Evolutionary conservation across 1,140 invertebrate species (phyloP).

Genomic region (Drosophila mauritiana): DNA sequence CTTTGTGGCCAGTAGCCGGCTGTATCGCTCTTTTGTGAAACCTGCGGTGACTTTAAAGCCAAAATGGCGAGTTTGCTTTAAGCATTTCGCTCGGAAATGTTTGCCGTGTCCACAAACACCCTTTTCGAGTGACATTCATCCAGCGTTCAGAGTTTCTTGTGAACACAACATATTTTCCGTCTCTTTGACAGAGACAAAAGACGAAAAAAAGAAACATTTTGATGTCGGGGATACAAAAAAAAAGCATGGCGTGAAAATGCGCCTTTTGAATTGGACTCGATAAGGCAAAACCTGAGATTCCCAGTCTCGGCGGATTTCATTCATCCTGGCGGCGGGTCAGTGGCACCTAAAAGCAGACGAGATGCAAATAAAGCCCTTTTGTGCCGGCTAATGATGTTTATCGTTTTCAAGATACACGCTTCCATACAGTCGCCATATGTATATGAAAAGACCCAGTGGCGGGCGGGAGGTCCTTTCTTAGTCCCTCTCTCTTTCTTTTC

Average conservation of each 20-base stretch:
- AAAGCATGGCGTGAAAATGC: conserved; percentile 71
- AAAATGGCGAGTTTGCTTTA: conserved; percentile 35
- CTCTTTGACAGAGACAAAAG: conserved; percentile 48
- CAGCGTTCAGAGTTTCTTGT: conserved; percentile 2
- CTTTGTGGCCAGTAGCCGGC: conserved; percentile 56
- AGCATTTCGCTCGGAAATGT: conserved; percentile 50
- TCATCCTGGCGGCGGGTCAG: conserved; percentile 52
- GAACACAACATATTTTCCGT: conserved; percentile 68
- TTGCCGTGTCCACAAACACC: conserved; percentile 54
- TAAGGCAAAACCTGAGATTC: conserved; percentile 65
- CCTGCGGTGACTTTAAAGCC: conserved; percentile 47
- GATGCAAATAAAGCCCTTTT: conserved; percentile 79
- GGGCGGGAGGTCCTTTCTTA: not conserved
- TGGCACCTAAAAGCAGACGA: conserved; percentile 73
- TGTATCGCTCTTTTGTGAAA: conserved; percentile 14
- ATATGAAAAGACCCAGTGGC: conserved; percentile 33
- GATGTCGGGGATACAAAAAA: not conserved
- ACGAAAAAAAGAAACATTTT: conserved; percentile 22
- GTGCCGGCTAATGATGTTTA: conserved; percentile 77
- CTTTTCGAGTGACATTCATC: conserved; percentile 27
- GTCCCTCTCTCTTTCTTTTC: conserved; percentile 50
- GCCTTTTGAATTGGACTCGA: conserved; percentile 75
- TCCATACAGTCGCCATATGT: conserved; percentile 19
- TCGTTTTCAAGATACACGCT: conserved; percentile 59
- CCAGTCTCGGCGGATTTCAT: not conserved